Evolutionary conservation across 2,888 invertebrate genomes (phyloP), one percentile per base, ranked within the genome.

Genomic region (Hypsopygia costalis): DNA sequence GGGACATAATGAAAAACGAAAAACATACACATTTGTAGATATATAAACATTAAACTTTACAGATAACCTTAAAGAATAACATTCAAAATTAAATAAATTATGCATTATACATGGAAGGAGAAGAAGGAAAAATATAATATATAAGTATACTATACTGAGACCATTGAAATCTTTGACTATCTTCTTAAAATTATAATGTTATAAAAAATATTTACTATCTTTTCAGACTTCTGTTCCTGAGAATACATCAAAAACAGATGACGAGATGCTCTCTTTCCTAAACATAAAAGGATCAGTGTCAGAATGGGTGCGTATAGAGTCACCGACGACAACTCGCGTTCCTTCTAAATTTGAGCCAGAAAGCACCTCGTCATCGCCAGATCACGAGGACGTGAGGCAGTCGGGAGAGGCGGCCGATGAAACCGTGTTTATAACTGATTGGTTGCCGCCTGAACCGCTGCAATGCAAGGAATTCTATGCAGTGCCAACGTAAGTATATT

Each of bases 381-480:
- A 52, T 1, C 63, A 62, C n/a, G 35, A 29, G 30, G 60, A 66
- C 6, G 1, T 2, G 7, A n/a, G n/a, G 6, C 25, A 25, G 7
- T 6, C 25, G 6, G 44, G 49, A 1, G 11, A 11, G 1, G 28
- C 10, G 0, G 21, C 36, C 3, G 58, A 59, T 22, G 64, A 71
- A 40, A 70, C 77, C 0, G 51, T 85, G 8, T 79, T 76, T 40
- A 72, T 87, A 50, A 70, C 79, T 0, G 85, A 91, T 36, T 95
- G 95, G 95, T 56, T 91, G 35, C 90, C 91, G 1, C 68, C 92
- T 0, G 83, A 86, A 36, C 79, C 88, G 0, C 77, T 94, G 27
- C 59, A 55, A 0, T 70, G 79, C 36, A 69, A 70, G 0, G 73
- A 90, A 34, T 94, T 95, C 55, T 70, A 83, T 0, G 94, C 87